A percentile compares a stretch with the other conserved stretches of the same genome.
Evolutionary conservation across 2,113 vertebrate genomes (phyloP).

Genomic region (Aix galericulata): DNA sequence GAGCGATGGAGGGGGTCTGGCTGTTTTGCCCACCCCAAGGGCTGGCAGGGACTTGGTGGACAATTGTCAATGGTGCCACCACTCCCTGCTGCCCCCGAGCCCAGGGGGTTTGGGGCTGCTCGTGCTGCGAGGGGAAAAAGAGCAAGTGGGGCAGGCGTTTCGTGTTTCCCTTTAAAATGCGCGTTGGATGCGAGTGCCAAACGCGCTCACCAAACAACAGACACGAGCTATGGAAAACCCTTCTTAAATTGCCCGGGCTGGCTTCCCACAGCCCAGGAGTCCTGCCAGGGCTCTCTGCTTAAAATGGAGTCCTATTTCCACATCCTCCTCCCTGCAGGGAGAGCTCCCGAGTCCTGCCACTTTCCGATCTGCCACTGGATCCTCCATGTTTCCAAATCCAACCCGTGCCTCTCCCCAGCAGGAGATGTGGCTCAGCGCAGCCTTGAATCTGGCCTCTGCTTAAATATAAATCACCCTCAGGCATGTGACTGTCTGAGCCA

Average conservation of each 20-base stretch:
- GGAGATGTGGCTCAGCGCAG: not conserved
- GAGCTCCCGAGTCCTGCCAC: not conserved
- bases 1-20: accelerated
- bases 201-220: not conserved
- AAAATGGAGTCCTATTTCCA: not conserved
- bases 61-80: accelerated
- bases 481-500: not conserved
- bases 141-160: not conserved
- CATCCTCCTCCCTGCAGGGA: not conserved
- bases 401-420: accelerated
- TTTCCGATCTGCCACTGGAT: not conserved
- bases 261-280: not conserved
- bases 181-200: not conserved
- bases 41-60: not conserved
- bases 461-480: accelerated
- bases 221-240: not conserved
- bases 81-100: accelerated
- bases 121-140: accelerated
- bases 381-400: not conserved
- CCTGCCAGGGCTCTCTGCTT: not conserved
- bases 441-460: not conserved
- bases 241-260: not conserved
- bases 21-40: not conserved
- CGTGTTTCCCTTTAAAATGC: not conserved
- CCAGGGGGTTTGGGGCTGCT: not conserved